Percentiles rank a stretch among this genome's conserved stretches.
phyloP scores from a whole-genome alignment of 2,113 vertebrate species.

The Sebastes schlegelii region DNA sequence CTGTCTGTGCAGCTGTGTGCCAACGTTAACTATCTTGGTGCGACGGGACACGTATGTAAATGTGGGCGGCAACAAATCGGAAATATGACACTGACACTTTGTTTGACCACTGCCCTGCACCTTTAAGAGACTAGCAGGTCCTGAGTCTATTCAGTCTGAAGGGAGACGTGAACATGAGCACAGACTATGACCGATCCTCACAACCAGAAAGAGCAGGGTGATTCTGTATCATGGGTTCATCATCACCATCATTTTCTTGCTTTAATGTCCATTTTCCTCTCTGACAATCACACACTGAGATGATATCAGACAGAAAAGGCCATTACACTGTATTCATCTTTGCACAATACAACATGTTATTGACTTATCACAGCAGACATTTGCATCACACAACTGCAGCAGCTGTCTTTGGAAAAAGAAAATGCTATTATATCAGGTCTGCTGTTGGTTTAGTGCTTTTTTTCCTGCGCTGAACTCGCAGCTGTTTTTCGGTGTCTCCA shows the following conservation, averaged over 20 bases:
- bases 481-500: conserved; percentile 14
- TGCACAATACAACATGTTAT: conserved; percentile 1
- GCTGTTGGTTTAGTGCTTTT: conserved; percentile 28
- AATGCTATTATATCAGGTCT: conserved; percentile 17
- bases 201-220: not conserved
- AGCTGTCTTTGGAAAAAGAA: conserved; percentile 24
- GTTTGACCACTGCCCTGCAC: too few relatives aligned
- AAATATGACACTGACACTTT: too few relatives aligned
- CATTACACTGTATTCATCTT: not conserved
- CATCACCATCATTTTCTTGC: not conserved
- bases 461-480: not conserved
- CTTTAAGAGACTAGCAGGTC: too few relatives aligned
- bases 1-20: too few relatives aligned
- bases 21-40: too few relatives aligned
- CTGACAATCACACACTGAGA: conserved; percentile 23
- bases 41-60: too few relatives aligned
- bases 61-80: too few relatives aligned
- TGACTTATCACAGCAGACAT: conserved; percentile 10
- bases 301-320: conserved; percentile 3
- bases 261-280: conserved; percentile 23
- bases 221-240: not conserved
- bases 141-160: too few relatives aligned
- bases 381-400: not conserved
- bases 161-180: too few relatives aligned
- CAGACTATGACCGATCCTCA: too few relatives aligned